Base-by-base conservation (phyloP, 23 tunicate genomes). In the Phallusia fumigata region DNA sequence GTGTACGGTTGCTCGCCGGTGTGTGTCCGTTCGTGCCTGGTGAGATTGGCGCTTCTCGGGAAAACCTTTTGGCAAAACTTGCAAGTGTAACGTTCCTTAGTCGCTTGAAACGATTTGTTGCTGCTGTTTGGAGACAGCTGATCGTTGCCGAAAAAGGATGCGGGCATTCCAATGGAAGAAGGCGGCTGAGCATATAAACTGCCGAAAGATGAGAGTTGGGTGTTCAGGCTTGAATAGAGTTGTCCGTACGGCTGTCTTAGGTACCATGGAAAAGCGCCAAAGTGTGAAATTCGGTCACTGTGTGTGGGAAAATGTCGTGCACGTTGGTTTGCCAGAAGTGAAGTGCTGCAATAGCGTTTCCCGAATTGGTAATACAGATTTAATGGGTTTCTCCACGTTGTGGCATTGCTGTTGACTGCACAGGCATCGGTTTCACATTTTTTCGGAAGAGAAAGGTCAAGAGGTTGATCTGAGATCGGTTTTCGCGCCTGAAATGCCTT, bases 1-100 rank as follows among this genome's bases (percentile, higher is more conserved):
- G 47, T 64, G 52, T 86, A 90, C 22, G 93, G 93, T 86, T 89
- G 93, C 64, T 89, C 93, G 49, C 93, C 93, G 0, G 93, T 89
- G 76, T 89, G 93, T 11, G 90, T 86, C 5, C 90, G 86, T 35
- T 72, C 81, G 77, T 90, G 95, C 0, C 95, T 85, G 26, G 75
- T 64, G 64, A 90, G 75, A 32, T 86, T 86, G 1, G 95, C 86
- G 34, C 75, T 86, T 11, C 83, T 81, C 0, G 90, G 86, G 58
- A 90, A 90, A 30, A 18, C 51, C 64, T 90, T 85, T 10, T 69
- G 47, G 32, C 90, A 86, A 51, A 81, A 86, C 53, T 52, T 84
- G 51, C 90, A 86, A 28, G 52, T 73, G 52, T 81, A 74, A 32
- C 81, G 81, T 26, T 81, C 79, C 35, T 30, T 34, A 0, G 2